These are phyloP conservation scores for Rhynchophorus ferrugineus DNA, from an alignment of 1,140 invertebrate species.

Conservation along the genomic window DNA sequence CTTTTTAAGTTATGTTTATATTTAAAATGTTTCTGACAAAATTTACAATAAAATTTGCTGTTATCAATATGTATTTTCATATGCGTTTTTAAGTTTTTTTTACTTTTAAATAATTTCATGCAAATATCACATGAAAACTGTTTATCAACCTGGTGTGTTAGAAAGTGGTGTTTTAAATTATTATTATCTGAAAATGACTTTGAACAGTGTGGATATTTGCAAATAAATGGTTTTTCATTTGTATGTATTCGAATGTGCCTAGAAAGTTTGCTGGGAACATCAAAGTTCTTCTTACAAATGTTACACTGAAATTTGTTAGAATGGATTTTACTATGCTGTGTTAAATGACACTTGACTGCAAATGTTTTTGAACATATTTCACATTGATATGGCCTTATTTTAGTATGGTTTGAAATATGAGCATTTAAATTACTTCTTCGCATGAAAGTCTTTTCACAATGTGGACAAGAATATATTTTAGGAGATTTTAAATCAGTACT, in stretches of 20 bases:
- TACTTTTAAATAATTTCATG: conserved; percentile 1
- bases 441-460: conserved; percentile 8
- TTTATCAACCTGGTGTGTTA: neutral
- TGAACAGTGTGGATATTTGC: neutral
- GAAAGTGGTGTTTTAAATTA: conserved; percentile 2
- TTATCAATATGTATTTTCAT: neutral
- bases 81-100: conserved; percentile 6
- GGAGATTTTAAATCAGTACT: neutral
- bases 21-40: conserved; percentile 5
- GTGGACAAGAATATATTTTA: neutral
- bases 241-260: conserved; percentile 6
- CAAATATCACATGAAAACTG: conserved; percentile 4
- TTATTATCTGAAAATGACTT: conserved; percentile 6
- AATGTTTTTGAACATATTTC: conserved; percentile 3
- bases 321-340: conserved; percentile 6
- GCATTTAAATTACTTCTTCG: conserved; percentile 2
- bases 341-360: conserved; percentile 5
- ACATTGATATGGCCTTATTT: neutral
- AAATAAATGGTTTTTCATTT: neutral
- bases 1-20: conserved; percentile 7
- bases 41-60: neutral
- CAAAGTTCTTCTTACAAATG: conserved; percentile 3
- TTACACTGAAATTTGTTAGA: neutral
- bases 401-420: conserved; percentile 4
- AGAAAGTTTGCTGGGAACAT: conserved; percentile 5